These are phyloP conservation scores for Pelmatolapia mariae DNA, from an alignment of 2,113 vertebrate species.

Conservation along the genomic window DNA sequence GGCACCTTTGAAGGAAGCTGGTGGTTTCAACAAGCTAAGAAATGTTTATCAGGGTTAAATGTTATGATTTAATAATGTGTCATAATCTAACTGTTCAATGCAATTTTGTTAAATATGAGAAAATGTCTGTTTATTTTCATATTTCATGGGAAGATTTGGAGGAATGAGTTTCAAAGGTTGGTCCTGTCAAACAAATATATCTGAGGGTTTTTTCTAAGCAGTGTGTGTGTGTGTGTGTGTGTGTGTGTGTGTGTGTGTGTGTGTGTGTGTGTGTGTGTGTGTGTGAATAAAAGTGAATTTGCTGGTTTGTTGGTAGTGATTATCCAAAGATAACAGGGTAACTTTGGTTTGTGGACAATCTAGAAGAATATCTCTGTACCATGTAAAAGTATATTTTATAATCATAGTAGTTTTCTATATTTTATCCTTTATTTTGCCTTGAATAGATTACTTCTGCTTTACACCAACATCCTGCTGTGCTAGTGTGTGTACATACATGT, in stretches of 20 bases:
- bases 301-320: not conserved
- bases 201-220: not conserved
- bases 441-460: not conserved
- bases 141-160: not conserved
- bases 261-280: not conserved
- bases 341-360: conserved; percentile 28
- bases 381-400: conserved; percentile 44
- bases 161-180: not conserved
- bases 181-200: not conserved
- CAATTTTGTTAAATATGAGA: conserved; percentile 31
- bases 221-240: not conserved
- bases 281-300: not conserved
- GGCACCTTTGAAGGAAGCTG: not conserved
- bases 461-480: not conserved
- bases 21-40: not conserved
- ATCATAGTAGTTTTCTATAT: conserved; percentile 6
- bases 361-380: not conserved
- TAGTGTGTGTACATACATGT: not conserved
- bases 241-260: not conserved
- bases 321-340: conserved; percentile 37
- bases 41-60: conserved; percentile 2
- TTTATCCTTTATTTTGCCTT: conserved; percentile 5
- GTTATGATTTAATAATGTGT: not conserved
- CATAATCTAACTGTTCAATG: conserved; percentile 19
- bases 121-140: conserved; percentile 46